Percentiles rank a stretch among this genome's conserved stretches.
These are phyloP conservation scores for Nemurella pictetii DNA, from an alignment of 2,888 invertebrate genomes.

Conservation along the genomic window DNA sequence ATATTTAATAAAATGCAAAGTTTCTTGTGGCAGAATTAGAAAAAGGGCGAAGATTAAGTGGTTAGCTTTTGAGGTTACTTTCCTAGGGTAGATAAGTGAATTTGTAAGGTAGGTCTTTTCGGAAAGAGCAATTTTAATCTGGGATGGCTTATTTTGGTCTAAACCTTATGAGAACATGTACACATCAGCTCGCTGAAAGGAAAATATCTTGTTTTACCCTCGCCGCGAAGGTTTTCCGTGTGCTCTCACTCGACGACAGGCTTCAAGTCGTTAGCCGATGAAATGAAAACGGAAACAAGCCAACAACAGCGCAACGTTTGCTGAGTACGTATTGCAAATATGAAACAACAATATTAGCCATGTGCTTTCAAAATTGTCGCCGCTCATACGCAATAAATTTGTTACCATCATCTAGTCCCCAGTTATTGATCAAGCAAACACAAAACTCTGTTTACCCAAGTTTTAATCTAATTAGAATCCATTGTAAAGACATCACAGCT, in stretches of 20 bases:
- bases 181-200: background rate
- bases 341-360: background rate
- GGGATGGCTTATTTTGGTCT: background rate
- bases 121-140: background rate
- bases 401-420: background rate
- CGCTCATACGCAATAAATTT: background rate
- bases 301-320: background rate
- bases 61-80: background rate
- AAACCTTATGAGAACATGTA: background rate
- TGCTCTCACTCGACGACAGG: background rate
- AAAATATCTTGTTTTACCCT: background rate
- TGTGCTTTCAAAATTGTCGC: background rate
- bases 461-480: background rate
- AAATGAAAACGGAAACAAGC: background rate
- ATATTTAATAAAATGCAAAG: background rate
- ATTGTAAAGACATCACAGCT: background rate
- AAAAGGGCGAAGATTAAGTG: background rate
- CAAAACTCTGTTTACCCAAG: background rate
- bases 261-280: background rate
- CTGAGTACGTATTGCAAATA: background rate
- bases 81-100: background rate
- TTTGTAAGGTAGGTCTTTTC: background rate
- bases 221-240: background rate
- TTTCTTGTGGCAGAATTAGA: background rate
- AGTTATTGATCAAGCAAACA: background rate